These are phyloP conservation scores for Graptemys geographica DNA, from an alignment of 2,797 vertebrate species.

Conservation along the genomic window DNA sequence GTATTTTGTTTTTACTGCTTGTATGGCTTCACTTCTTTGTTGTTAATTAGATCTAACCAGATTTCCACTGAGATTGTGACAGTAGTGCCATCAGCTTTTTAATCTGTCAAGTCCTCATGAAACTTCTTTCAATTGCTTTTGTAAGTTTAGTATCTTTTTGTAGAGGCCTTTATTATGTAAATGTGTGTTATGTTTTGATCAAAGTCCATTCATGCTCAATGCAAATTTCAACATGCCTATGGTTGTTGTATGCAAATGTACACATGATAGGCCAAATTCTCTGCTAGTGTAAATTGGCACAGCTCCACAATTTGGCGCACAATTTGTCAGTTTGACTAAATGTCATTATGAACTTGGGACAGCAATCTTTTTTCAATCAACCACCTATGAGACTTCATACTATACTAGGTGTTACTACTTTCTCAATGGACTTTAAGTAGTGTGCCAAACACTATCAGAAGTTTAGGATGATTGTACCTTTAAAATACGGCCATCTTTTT, in stretches of 20 bases:
- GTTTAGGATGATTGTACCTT: background rate
- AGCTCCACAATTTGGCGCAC: background rate
- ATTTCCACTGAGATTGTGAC: conserved; percentile 38
- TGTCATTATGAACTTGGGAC: background rate
- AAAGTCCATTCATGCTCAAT: background rate
- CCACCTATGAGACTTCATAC: background rate
- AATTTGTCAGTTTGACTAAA: conserved; percentile 18
- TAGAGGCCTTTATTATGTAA: conserved; percentile 18
- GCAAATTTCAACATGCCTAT: background rate
- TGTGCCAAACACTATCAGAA: background rate
- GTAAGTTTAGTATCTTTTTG: conserved; percentile 21
- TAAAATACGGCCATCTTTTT: background rate
- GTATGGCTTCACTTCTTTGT: background rate
- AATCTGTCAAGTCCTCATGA: conserved; percentile 21
- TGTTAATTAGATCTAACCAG: conserved; percentile 54
- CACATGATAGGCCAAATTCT: background rate
- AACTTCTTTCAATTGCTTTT: conserved; percentile 10
- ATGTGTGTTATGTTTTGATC: conserved; percentile 29
- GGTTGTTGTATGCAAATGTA: background rate
- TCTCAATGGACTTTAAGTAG: conserved; percentile 5
- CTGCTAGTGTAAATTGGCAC: background rate
- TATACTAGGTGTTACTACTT: conserved; percentile 14
- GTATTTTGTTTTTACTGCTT: background rate
- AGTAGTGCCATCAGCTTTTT: conserved; percentile 33
- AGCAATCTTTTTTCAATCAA: conserved; percentile 15